These are phyloP conservation scores for Aegotheles bennettii DNA, from an alignment of 2,113 vertebrate genomes.

Conservation along the genomic window DNA sequence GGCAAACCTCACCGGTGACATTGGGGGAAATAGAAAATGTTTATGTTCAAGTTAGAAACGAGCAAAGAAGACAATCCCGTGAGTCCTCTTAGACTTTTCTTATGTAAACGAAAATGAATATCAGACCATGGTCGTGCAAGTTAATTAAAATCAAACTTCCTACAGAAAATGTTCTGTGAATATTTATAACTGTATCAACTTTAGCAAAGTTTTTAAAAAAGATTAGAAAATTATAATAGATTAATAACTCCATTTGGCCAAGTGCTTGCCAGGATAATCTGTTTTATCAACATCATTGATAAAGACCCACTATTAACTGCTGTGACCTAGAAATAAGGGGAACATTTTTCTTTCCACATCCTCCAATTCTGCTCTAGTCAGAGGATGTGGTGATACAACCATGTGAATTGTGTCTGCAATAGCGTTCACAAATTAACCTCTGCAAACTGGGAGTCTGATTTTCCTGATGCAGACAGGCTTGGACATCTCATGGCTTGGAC, in stretches of 20 bases:
- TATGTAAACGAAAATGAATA: conserved; percentile 38
- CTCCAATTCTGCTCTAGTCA: background rate
- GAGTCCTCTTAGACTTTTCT: conserved; percentile 42
- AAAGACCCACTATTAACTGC: background rate
- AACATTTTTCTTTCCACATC: background rate
- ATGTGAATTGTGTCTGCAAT: accelerated
- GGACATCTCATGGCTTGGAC: background rate
- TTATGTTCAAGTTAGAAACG: conserved; percentile 13
- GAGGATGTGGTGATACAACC: background rate
- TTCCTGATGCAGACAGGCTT: background rate
- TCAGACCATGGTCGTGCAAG: background rate
- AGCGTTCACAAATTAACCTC: background rate
- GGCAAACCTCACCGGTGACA: background rate
- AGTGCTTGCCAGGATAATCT: background rate
- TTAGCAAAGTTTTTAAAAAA: background rate
- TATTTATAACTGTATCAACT: background rate
- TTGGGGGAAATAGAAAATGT: background rate
- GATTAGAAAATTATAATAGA: background rate
- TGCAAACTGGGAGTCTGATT: background rate
- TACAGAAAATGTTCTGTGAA: conserved; percentile 29
- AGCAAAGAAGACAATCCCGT: conserved; percentile 20
- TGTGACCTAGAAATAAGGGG: background rate
- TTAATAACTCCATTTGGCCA: conserved; percentile 1
- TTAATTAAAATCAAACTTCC: conserved; percentile 50
- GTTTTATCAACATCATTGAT: background rate